Percentiles rank a stretch among this genome's conserved stretches.
phyloP scores from a whole-genome alignment of 2,113 vertebrate species.

The human (Homo sapiens) region GRCh38 chr2:61314501-61315000 shows the following conservation, averaged over 20 bases:
- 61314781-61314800: neutral
- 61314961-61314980: slow-evolving; percentile 98
- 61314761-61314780: slow-evolving; percentile 8
- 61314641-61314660: slow-evolving; percentile 95
- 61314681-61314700: slow-evolving; percentile 99
- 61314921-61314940: slow-evolving; percentile 96
- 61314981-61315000: slow-evolving; percentile 47
- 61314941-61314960: slow-evolving; percentile 98
- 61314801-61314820: neutral
- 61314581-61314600: slow-evolving; percentile 98
- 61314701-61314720: slow-evolving; percentile 99
- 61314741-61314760: slow-evolving; percentile 88
- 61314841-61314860: neutral
- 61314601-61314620: slow-evolving; percentile 99
- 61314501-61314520: slow-evolving; percentile 33
- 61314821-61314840: slow-evolving; percentile 8
- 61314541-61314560: slow-evolving; percentile 40
- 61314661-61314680: slow-evolving; percentile 95
- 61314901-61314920: slow-evolving; percentile 99
- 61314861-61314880: slow-evolving; percentile 90
- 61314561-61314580: neutral
- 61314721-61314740: slow-evolving; percentile 98
- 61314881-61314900: slow-evolving; percentile 99
- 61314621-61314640: slow-evolving; percentile 98
- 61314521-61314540: slow-evolving; percentile 38